Evolutionary conservation across 2,888 invertebrate species (phyloP), one percentile per base, ranked within the genome.

Genomic region (Dastarcus helophoroides): DNA sequence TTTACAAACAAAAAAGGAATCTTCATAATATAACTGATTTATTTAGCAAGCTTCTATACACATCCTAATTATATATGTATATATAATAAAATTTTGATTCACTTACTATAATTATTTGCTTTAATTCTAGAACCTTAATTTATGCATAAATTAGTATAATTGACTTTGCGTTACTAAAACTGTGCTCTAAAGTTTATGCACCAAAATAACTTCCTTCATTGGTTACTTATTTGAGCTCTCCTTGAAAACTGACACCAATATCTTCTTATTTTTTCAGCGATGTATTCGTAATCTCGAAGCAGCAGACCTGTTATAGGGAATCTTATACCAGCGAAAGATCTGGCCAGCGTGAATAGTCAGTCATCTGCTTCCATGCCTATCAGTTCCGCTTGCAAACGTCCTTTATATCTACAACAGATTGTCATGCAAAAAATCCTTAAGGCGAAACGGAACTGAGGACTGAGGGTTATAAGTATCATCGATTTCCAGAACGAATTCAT

Each of bases 401-500:
- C 78, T 60, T 84, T 82, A 53, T 81, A 78, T 47, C 85, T 78
- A 63, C 90, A 90, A 64, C 88, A 90, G 42, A 86, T 73, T 24
- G 85, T 86, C 66, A 88, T 68, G 64, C 89, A 90, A 54, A 90
- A 75, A 51, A 88, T 80, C 50, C 85, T 71, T 46, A 91, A 69
- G 25, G 91, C 90, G 38, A 88, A 70, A 41, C 94, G 73, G 64
- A 95, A 95, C 62, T 93, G 89, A 24, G 89, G 88, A 60, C 90
- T 93, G 63, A 94, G 71, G 37, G 83, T 74, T 44, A 88, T 71
- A 58, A 94, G 77, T 47, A 95, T 83, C 40, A 95, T 66, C 41
- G 91, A 82, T 64, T 95, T 95, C 85, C 93, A 93, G 62, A 90
- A 86, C 27, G 90, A 90, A 64, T 94, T 94, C 44, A 89, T 69